phyloP scores from a whole-genome alignment of 1,140 invertebrate genomes.

The Drosophila mauritiana region DNA sequence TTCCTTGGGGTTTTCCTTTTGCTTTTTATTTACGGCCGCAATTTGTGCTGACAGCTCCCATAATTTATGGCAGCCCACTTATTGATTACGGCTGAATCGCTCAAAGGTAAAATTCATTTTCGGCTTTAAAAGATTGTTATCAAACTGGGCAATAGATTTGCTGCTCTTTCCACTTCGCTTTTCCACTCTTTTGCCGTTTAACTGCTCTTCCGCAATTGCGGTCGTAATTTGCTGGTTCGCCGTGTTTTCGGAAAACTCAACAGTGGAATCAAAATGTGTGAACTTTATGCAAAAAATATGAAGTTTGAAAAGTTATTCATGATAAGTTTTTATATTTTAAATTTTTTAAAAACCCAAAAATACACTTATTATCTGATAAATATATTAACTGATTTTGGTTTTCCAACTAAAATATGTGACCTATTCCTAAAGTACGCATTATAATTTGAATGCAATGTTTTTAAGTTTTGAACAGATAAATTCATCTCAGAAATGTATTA shows the following conservation, averaged over 20 bases:
- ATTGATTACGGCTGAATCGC: conserved; percentile 60
- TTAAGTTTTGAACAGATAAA: too few relatives aligned
- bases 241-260: conserved; percentile 10
- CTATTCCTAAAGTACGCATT: too few relatives aligned
- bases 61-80: conserved; percentile 75
- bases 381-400: too few relatives aligned
- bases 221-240: conserved; percentile 52
- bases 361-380: too few relatives aligned
- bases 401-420: too few relatives aligned
- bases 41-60: conserved; percentile 69
- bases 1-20: conserved; percentile 5
- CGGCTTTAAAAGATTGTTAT: conserved; percentile 56
- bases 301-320: too few relatives aligned
- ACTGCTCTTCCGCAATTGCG: conserved; percentile 39
- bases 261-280: conserved; percentile 1
- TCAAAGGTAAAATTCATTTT: conserved; percentile 32
- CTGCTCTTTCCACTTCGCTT: conserved; percentile 4
- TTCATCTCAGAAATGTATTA: too few relatives aligned
- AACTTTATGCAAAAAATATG: neutral
- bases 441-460: too few relatives aligned
- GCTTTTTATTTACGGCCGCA: conserved; percentile 54
- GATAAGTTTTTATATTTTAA: too few relatives aligned
- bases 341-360: too few relatives aligned
- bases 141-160: conserved; percentile 21
- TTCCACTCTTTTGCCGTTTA: conserved; percentile 20